A percentile compares a stretch with the other conserved stretches of the same genome.
Conservation (phyloP, 2,888 invertebrate genomes). For the Drymonia ruficornis region DNA sequence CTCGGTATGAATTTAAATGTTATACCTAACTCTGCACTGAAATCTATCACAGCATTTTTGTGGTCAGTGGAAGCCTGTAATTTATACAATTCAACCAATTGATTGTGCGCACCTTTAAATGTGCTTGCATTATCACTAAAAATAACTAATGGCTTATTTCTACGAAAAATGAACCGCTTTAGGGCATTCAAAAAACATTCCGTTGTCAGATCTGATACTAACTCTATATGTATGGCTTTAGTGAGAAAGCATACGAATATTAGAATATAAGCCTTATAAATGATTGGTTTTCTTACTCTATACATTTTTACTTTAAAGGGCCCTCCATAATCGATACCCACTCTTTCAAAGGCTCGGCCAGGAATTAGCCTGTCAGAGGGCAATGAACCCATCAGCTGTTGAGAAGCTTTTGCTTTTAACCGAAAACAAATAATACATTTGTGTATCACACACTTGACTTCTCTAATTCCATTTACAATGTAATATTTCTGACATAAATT, state of each 20-base stretch:
- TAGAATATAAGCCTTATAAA: not conserved
- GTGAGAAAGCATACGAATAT: not conserved
- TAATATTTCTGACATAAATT: not conserved
- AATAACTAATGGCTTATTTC: not conserved
- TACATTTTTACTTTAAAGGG: not conserved
- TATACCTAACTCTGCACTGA: not conserved
- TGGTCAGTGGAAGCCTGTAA: constrained; percentile 7
- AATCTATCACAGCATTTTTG: not conserved
- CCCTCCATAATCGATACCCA: not conserved
- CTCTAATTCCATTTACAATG: not conserved
- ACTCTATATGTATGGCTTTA: not conserved
- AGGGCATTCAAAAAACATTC: not conserved
- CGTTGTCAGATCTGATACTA: not conserved
- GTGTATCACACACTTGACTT: not conserved
- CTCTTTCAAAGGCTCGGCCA: not conserved
- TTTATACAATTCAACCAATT: constrained; percentile 11
- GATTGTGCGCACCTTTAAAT: constrained; percentile 8
- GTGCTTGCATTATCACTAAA: not conserved
- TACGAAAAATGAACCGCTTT: not conserved
- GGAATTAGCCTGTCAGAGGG: not conserved
- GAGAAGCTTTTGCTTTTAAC: not conserved
- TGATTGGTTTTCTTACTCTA: not conserved
- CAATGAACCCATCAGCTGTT: not conserved
- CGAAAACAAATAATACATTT: not conserved
- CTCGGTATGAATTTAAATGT: not conserved